Evolutionary conservation across 2,113 vertebrate species (phyloP).

Genomic region (Falcunculus frontatus): DNA sequence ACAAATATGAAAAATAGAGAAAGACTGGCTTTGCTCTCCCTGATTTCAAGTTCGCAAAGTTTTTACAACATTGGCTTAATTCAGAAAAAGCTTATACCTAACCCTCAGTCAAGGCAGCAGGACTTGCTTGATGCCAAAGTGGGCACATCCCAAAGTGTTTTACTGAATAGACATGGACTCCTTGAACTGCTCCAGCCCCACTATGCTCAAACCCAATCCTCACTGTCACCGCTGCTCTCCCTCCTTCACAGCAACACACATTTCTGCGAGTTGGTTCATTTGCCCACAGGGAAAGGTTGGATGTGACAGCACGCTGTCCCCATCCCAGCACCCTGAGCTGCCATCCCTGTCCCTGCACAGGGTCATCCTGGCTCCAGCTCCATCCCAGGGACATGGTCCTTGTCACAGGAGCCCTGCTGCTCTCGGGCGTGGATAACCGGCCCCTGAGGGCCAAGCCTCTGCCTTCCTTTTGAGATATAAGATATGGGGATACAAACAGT

Average conservation of each 20-base stretch:
- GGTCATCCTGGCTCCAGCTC: background rate
- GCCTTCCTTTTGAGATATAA: slow-evolving; percentile 33
- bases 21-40: slow-evolving; percentile 8
- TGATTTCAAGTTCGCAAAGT: background rate
- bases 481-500: slow-evolving; percentile 31
- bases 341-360: rapidly evolving
- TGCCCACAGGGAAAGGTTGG: background rate
- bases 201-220: background rate
- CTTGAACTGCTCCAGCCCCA: background rate
- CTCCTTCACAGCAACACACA: background rate
- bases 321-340: background rate
- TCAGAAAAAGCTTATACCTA: background rate
- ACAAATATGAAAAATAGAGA: background rate
- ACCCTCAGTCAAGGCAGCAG: background rate
- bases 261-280: background rate
- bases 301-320: background rate
- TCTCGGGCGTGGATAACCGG: background rate
- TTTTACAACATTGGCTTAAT: background rate
- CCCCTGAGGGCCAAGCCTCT: background rate
- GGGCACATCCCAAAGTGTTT: background rate
- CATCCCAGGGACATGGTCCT: background rate
- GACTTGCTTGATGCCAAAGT: background rate
- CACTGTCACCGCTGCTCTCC: background rate
- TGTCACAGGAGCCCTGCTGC: background rate
- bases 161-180: background rate